Conservation (phyloP, 2,888 invertebrate species). For the Chrysopilus asiliformis region DNA sequence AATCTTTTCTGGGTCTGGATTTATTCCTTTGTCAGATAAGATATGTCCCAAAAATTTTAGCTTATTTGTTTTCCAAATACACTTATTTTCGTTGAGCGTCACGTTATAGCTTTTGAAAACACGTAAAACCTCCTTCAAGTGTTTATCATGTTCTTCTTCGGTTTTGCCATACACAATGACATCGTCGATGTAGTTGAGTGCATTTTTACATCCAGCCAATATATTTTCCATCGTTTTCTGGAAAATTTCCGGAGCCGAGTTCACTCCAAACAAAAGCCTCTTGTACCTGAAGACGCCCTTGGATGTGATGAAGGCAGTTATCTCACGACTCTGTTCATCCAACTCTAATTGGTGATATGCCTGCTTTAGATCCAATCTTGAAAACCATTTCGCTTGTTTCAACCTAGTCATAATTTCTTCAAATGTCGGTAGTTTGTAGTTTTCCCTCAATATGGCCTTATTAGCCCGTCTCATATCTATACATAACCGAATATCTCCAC, state of each 20-base stretch:
- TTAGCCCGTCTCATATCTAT: background rate
- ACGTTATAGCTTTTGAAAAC: background rate
- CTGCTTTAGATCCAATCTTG: no score
- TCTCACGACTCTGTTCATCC: background rate
- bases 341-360: constrained; percentile 1
- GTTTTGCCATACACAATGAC: no score
- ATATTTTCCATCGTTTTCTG: no score
- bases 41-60: background rate
- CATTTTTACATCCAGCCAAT: no score
- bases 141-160: background rate
- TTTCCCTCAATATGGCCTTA: no score
- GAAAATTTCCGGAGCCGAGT: background rate
- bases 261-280: background rate
- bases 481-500: no score
- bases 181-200: no score
- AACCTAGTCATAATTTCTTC: no score
- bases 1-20: background rate
- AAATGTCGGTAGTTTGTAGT: no score
- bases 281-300: background rate
- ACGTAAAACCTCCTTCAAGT: background rate
- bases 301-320: background rate
- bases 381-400: no score
- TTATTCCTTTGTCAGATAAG: background rate
- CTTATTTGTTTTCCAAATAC: background rate
- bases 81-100: no score